Conservation (phyloP, 2,113 vertebrate species). For the Ascaphus truei region DNA sequence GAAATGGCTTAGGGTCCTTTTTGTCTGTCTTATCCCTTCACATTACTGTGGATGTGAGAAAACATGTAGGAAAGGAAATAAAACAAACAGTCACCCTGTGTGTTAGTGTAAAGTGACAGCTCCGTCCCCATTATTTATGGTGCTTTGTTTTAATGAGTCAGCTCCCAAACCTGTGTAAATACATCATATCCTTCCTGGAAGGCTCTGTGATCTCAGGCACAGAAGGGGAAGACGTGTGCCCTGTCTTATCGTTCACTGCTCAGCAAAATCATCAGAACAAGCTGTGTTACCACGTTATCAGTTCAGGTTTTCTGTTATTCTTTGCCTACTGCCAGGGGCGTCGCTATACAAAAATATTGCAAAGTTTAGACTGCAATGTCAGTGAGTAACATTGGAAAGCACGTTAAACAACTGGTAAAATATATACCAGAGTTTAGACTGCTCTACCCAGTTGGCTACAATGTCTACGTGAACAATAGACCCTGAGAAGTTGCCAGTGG, state of each 20-base stretch:
- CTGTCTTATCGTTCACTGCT: constrained; percentile 14
- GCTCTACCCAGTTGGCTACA: too few relatives aligned
- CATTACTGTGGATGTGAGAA: neutral
- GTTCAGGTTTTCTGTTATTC: neutral
- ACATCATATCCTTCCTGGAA: constrained; percentile 31
- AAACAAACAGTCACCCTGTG: neutral
- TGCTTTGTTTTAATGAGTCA: constrained; percentile 24
- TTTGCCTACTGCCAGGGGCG: too few relatives aligned
- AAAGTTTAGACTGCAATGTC: too few relatives aligned
- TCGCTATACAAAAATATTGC: too few relatives aligned
- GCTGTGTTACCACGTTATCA: neutral
- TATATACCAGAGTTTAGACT: too few relatives aligned
- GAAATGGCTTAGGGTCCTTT: too few relatives aligned
- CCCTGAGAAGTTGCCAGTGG: too few relatives aligned
- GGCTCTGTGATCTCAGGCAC: neutral
- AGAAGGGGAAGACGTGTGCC: neutral
- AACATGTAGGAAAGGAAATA: neutral
- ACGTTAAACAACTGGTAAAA: too few relatives aligned
- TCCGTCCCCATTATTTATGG: constrained; percentile 24
- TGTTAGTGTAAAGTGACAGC: constrained; percentile 3
- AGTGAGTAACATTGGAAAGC: too few relatives aligned
- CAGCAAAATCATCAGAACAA: neutral
- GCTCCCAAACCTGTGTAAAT: constrained; percentile 18
- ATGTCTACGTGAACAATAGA: too few relatives aligned
- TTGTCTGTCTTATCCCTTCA: too few relatives aligned